phyloP scores from a whole-genome alignment of 1,140 invertebrate genomes.

The Andrena cerasifolii region DNA sequence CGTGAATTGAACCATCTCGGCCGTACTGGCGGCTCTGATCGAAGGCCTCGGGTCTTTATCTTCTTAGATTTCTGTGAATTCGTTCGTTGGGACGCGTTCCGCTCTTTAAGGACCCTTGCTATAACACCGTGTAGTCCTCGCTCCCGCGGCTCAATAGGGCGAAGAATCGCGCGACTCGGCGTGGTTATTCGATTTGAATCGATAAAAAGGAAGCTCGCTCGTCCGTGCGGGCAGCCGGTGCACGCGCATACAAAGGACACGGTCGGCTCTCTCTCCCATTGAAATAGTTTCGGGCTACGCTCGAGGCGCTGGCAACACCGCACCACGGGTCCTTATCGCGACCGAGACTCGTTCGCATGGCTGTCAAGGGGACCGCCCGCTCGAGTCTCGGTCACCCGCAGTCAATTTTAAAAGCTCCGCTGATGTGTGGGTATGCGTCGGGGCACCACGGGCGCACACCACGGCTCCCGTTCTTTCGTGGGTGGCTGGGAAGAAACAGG shows the following conservation, averaged over 20 bases:
- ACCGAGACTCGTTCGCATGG: conserved; percentile 71
- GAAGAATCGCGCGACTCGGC: neutral
- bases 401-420: conserved; percentile 69
- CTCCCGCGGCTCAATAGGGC: neutral
- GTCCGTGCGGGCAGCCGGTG: neutral
- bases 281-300: conserved; percentile 60
- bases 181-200: conserved; percentile 25
- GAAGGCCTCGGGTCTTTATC: too few species aligned
- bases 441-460: neutral
- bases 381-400: conserved; percentile 61
- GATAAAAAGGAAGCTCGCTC: conserved; percentile 20
- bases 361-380: conserved; percentile 72
- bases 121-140: too few species aligned
- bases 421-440: conserved; percentile 23
- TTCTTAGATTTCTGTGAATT: too few species aligned
- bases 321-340: conserved; percentile 69
- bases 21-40: too few species aligned
- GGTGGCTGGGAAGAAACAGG: conserved; percentile 50
- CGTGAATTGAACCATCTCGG: too few species aligned
- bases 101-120: too few species aligned
- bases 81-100: too few species aligned
- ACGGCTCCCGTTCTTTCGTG: conserved; percentile 43
- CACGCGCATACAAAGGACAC: conserved; percentile 29
- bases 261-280: conserved; percentile 36
- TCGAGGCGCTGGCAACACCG: conserved; percentile 72